phyloP scores from a whole-genome alignment of 2,888 invertebrate species.

The Deilephila elpenor region DNA sequence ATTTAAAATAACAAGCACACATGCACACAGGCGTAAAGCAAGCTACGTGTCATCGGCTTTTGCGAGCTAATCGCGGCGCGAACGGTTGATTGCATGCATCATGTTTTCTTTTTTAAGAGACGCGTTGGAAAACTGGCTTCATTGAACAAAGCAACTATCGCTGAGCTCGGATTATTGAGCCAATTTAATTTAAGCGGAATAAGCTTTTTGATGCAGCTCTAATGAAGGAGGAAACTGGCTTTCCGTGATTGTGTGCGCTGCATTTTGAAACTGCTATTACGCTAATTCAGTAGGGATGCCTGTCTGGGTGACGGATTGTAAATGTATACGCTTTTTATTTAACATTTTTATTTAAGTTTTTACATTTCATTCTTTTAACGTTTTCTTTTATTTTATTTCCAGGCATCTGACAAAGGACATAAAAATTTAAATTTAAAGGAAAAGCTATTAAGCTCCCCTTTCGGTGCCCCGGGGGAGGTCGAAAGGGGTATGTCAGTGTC shows the following conservation, averaged over 20 bases:
- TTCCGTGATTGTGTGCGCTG: slow-evolving; percentile 51
- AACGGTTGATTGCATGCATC: slow-evolving; percentile 74
- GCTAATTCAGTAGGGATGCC: slow-evolving; percentile 22
- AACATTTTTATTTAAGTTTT: not conserved
- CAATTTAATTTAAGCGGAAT: slow-evolving; percentile 73
- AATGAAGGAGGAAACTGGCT: slow-evolving; percentile 57
- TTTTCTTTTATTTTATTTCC: too few species aligned
- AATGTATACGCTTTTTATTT: slow-evolving; percentile 13
- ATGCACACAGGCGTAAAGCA: slow-evolving; percentile 66
- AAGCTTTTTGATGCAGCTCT: slow-evolving; percentile 65
- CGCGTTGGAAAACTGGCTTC: slow-evolving; percentile 66
- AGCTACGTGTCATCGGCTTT: slow-evolving; percentile 71
- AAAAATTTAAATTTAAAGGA: too few species aligned
- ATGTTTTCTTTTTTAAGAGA: slow-evolving; percentile 61
- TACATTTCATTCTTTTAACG: too few species aligned
- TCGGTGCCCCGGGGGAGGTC: too few species aligned
- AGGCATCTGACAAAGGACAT: too few species aligned
- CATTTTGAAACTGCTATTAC: slow-evolving; percentile 17
- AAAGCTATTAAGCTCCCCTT: too few species aligned
- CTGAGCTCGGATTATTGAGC: slow-evolving; percentile 71
- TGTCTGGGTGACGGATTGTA: not conserved
- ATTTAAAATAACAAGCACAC: slow-evolving; percentile 75
- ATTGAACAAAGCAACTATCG: slow-evolving; percentile 75
- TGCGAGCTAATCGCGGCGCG: slow-evolving; percentile 71
- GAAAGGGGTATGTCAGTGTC: too few species aligned